These are phyloP conservation scores for Pseudachorutes palmiensis DNA, from an alignment of 1,140 invertebrate species.

Conservation along the genomic window DNA sequence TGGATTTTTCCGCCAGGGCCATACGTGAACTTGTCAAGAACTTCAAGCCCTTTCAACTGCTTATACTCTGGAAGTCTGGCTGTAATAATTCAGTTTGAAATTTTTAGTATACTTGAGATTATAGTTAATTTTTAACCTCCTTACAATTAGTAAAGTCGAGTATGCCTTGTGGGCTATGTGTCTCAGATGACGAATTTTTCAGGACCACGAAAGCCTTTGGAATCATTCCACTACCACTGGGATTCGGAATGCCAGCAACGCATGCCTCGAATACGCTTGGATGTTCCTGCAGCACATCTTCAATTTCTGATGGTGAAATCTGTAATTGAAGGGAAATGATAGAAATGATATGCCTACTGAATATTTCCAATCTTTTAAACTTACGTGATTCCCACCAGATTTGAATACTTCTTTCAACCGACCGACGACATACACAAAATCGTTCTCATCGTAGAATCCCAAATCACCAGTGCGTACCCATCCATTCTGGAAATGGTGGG, in stretches of 20 bases:
- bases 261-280: slow-evolving; percentile 44
- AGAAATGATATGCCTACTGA: no score
- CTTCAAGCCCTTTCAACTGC: background rate
- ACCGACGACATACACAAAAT: slow-evolving; percentile 38
- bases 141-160: background rate
- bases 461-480: slow-evolving; percentile 40
- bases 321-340: slow-evolving; percentile 11
- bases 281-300: slow-evolving; percentile 42
- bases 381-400: slow-evolving; percentile 26
- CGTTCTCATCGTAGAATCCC: slow-evolving; percentile 39
- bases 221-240: slow-evolving; percentile 37
- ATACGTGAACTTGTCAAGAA: background rate
- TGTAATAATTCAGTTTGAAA: slow-evolving; percentile 2
- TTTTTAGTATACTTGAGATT: background rate
- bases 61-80: background rate
- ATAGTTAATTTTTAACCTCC: background rate
- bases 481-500: slow-evolving; percentile 17
- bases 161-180: background rate
- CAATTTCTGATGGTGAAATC: slow-evolving; percentile 39
- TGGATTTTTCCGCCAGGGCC: background rate
- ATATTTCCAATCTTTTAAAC: slow-evolving; percentile 25
- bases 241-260: slow-evolving; percentile 46
- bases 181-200: background rate
- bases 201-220: slow-evolving; percentile 29
- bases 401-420: slow-evolving; percentile 41